phyloP scores from a whole-genome alignment of 2,888 invertebrate species.

The Agrilus mali region DNA sequence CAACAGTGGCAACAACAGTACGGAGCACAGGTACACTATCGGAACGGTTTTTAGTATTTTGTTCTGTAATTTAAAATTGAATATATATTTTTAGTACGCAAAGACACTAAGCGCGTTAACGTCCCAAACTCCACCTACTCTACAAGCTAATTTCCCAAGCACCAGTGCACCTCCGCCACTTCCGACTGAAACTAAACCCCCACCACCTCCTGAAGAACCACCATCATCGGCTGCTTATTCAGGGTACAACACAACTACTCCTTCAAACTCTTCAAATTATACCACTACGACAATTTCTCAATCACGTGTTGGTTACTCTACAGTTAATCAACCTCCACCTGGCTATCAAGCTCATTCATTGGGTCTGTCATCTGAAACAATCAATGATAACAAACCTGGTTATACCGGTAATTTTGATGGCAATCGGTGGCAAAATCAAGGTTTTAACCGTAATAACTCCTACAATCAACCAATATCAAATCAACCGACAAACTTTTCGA shows the following conservation, averaged over 20 bases:
- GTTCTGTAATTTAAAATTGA: not conserved
- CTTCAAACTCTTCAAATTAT: conserved; percentile 2
- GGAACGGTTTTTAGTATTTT: not conserved
- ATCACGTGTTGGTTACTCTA: conserved; percentile 21
- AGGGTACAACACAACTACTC: too few relatives aligned
- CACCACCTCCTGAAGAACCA: conserved; percentile 30
- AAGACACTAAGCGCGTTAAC: conserved; percentile 35
- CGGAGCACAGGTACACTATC: conserved; percentile 50
- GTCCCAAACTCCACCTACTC: conserved; percentile 9
- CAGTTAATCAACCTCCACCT: conserved; percentile 14
- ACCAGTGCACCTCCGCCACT: conserved; percentile 33
- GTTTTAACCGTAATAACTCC: not conserved
- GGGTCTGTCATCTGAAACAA: conserved; percentile 7
- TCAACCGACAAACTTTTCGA: not conserved
- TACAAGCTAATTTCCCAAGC: conserved; percentile 19
- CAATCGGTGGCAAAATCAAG: conserved; percentile 1
- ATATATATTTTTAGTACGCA: conserved; percentile 36
- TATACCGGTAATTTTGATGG: too few relatives aligned
- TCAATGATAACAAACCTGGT: conserved; percentile 2
- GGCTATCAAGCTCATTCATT: conserved; percentile 16
- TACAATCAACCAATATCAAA: not conserved
- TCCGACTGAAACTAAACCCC: conserved; percentile 33
- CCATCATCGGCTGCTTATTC: conserved; percentile 6
- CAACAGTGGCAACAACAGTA: conserved; percentile 65
- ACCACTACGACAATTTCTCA: conserved; percentile 21